Percentiles rank a stretch among this genome's conserved stretches.
Conservation (phyloP, 1,140 invertebrate genomes). For the Rhopalosiphum padi region DNA sequence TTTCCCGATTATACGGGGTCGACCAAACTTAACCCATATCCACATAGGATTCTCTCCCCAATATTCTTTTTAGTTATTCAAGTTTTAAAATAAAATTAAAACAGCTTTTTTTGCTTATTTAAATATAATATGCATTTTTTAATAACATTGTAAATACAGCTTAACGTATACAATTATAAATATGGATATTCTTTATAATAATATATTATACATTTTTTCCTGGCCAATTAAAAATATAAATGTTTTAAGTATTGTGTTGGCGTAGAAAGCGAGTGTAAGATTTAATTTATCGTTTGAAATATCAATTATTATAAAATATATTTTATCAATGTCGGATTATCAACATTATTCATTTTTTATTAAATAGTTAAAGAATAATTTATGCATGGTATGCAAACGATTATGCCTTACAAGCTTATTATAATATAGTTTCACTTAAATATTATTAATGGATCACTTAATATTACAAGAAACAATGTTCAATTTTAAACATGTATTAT, state of each 20-base stretch:
- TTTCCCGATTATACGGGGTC: background rate
- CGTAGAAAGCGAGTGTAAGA: background rate
- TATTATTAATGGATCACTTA: background rate
- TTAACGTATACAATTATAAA: background rate
- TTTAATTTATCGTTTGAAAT: background rate
- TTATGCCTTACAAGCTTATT: background rate
- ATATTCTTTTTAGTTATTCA: background rate
- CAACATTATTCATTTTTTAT: too few species aligned
- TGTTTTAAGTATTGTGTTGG: too few species aligned
- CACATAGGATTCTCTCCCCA: background rate
- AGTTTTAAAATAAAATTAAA: background rate
- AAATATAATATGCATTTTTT: background rate
- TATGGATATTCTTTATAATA: background rate
- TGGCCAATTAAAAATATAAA: background rate
- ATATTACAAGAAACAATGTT: background rate
- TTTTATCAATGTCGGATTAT: background rate
- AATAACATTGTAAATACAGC: background rate
- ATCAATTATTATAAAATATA: too few species aligned
- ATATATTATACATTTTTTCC: background rate
- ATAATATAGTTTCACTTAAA: background rate
- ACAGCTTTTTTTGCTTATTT: background rate
- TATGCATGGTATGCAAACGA: background rate
- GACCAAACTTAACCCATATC: background rate
- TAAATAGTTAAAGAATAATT: too few species aligned
- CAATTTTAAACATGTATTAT: background rate